Conservation (phyloP, 1,140 invertebrate species). For the Uloborus diversus region DNA sequence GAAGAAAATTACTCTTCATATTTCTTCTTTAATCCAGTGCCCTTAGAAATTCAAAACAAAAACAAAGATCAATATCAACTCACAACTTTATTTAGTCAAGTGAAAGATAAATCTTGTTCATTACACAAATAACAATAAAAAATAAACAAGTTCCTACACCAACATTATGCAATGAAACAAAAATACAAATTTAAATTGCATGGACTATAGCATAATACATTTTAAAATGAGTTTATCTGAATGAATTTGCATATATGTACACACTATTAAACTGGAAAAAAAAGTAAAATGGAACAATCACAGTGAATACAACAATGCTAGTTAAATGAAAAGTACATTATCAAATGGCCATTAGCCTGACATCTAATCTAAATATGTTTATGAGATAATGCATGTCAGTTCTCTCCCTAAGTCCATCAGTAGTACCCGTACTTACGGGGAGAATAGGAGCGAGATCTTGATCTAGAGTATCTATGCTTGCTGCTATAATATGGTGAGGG, state of each 20-base stretch:
- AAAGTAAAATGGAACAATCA: neutral
- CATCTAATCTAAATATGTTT: neutral
- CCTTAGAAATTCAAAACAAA: conserved; percentile 56
- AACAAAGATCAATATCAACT: conserved; percentile 50
- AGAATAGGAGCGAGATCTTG: conserved; percentile 83
- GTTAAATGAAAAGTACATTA: neutral
- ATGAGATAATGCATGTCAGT: neutral
- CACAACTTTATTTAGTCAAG: conserved; percentile 40
- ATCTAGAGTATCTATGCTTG: conserved; percentile 74
- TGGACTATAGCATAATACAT: too few species aligned
- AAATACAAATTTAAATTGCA: too few species aligned
- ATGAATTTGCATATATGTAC: neutral
- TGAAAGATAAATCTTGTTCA: conserved; percentile 33
- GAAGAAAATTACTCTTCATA: conserved; percentile 41
- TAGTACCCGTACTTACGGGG: conserved; percentile 73
- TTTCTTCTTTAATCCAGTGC: conserved; percentile 45
- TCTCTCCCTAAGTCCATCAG: conserved; percentile 24
- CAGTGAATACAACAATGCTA: neutral
- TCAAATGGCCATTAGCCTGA: neutral
- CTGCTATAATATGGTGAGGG: conserved; percentile 73
- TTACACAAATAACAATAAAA: neutral
- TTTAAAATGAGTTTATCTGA: neutral
- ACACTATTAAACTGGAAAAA: neutral
- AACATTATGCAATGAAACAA: too few species aligned
- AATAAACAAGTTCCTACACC: too few species aligned